Evolutionary conservation across 2,888 invertebrate species (phyloP), one percentile per base, ranked within the genome.

Genomic region (Dryocosmus kuriphilus): DNA sequence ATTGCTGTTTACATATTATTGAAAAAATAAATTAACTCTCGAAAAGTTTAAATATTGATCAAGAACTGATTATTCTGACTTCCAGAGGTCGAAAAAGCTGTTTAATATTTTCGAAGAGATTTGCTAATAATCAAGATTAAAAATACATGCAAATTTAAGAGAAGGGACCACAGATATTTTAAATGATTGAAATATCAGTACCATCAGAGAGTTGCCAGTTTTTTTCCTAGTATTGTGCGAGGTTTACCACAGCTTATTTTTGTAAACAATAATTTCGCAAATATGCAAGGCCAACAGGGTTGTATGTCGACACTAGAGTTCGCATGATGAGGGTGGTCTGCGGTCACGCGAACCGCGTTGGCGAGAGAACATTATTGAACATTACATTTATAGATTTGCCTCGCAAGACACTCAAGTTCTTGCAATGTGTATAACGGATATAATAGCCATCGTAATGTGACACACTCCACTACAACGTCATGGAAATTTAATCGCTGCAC

Each of bases 381-480:
- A 85, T 86, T 85, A 85, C 84, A 85, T 84, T 87, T 85, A 87
- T 86, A 86, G 86, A 87, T 87, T 86, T 85, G 86, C 86, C 80
- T 82, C 81, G 79, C 75, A 77, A 79, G 9, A 22, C 22, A 11
- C 55, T 22, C 11, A 55, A 78, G 77, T 75, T 63, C 78, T 62
- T 79, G 79, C 63, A 77, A 76, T 76, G 65, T 74, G 79, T 76
- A 32, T 38, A 55, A 55, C 22, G 9, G 55, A 55, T 0, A 55
- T 22, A 74, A 73, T n/a, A 35, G 46, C 32, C 41, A 35, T 55
- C 65, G 35, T 22, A 60, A 57, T 30, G 67, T 67, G 51, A 30
- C 24, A n/a, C 19, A 24, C 62, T 78, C 75, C 76, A 76, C 67
- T 65, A 73, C 74, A 19, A n/a, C 22, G 30, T 77, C 80, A 78